These are phyloP conservation scores for Clarias macrocephalus DNA, from an alignment of 2,113 vertebrate species.

Conservation along the genomic window DNA sequence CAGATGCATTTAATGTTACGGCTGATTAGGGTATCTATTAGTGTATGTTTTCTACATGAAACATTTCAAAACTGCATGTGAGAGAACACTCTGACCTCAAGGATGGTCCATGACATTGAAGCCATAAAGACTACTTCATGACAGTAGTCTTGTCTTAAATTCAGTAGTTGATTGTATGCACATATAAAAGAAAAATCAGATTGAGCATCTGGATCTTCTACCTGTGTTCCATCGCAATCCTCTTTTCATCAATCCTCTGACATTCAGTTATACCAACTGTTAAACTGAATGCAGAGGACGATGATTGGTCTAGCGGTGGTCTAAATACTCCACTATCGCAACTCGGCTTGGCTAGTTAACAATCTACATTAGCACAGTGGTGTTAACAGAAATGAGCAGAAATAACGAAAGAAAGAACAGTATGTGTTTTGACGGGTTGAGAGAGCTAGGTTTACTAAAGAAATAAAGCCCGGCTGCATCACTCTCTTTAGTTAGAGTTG, in stretches of 20 bases:
- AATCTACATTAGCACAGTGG: not conserved
- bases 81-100: slow-evolving; percentile 10
- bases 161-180: not conserved
- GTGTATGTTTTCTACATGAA: not conserved
- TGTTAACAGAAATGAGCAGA: not conserved
- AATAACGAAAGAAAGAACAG: not conserved
- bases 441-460: not conserved
- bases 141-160: not conserved
- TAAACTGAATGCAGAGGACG: not conserved
- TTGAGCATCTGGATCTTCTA: slow-evolving; percentile 1
- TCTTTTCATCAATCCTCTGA: not conserved
- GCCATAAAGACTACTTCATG: not conserved
- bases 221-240: not conserved
- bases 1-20: no score
- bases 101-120: slow-evolving; percentile 1
- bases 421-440: not conserved
- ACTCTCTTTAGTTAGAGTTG: not conserved
- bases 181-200: not conserved
- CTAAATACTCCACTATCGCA: not conserved
- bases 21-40: not conserved
- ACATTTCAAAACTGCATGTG: slow-evolving; percentile 4
- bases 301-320: not conserved
- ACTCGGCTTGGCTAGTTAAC: not conserved
- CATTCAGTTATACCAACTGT: slow-evolving; percentile 6
- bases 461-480: not conserved